Base-by-base conservation (phyloP, 2,888 invertebrate genomes). In the Operophtera brumata region DNA sequence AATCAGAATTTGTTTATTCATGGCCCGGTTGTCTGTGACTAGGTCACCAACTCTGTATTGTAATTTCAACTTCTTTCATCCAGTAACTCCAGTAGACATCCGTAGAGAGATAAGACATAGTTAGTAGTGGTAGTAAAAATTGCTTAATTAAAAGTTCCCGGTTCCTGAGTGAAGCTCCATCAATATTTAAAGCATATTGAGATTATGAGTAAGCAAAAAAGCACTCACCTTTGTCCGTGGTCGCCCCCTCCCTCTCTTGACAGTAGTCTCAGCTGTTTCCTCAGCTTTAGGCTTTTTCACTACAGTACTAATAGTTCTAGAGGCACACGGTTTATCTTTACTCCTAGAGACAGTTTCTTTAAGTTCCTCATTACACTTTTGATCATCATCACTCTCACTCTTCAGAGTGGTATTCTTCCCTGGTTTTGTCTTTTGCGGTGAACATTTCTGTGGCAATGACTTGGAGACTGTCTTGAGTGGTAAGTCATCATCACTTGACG, bases 401-500 rank as follows among this genome's bases (percentile, higher is more conserved):
- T 81, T 83, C 13, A 61, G 64, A 5, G 56, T 20, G 20, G 20
- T 49, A 54, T 61, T 73, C 57, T 77, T 81, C 20, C 57, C 70
- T 51, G 67, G 68, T 69, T 82, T 84, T 20, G 66, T 55, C 47
- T 82, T 84, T 58, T 71, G 71, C n/a, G 75, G 77, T 43, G 78
- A 73, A 59, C 77, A 79, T 75, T 87, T 88, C 20, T 71, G 57
- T 54, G 80, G 77, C 60, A 86, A 71, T 45, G 74, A 69, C 66
- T 86, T 90, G 14, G 85, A 87, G 4, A 87, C 86, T n/a, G 80
- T 72, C 67, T 85, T 88, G 13, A 87, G 69, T 2, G 89, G 87
- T 58, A 87, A 68, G 62, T 90, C 87, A 68, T 90, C 90, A 60
- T 90, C 90, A 65, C 89, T 90, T 0, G 89, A 90, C 6, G 87